Evolutionary conservation across 2,797 vertebrate genomes (phyloP), one percentile per base, ranked within the genome.

Genomic region (Eidolon dupreanum): DNA sequence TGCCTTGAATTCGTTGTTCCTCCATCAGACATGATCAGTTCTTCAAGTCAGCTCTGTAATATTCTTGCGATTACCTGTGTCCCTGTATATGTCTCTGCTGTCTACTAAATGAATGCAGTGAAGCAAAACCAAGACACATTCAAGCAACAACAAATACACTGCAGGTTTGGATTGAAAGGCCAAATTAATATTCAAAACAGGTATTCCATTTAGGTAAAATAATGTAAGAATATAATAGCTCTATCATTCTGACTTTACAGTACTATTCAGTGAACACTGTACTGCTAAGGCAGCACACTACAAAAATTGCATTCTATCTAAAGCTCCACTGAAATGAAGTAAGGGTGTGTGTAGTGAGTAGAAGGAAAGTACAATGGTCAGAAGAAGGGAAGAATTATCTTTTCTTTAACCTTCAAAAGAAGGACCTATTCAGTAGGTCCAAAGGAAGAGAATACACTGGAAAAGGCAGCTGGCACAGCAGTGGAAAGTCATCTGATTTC

Each of bases 101-200:
- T 61, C 43, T 65, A 0, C 26, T 88, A 88, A 78, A 66, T 12
- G 20, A 59, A 77, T 33, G 71, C 93, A 85, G 61, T 41, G 73
- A 93, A 90, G 90, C 66, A 92, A 95, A 94, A 88, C 92, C 71
- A 91, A 88, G 63, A 87, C 36, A 95, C 55, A 57, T 49, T 88
- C 65, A 38, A 55, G 66, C 70, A 79, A 61, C 87, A 95, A 41
- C 68, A 89, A 83, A 79, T 75, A 71, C 4, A 46, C 79, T 66
- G 3, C 79, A 95, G 83, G 66, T 84, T 84, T 61, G 33, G 77
- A 6, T 15, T 75, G 33, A 90, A 73, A 91, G 73, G 33, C 61
- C 87, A 88, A 68, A 81, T 96, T 95, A 90, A 43, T 74, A 93
- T 94, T 97, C 93, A 77, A 74, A 97, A 36, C 16, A 55, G 78